These are phyloP conservation scores for Pygoscelis adeliae DNA, from an alignment of 2,113 vertebrate species.

Conservation along the genomic window DNA sequence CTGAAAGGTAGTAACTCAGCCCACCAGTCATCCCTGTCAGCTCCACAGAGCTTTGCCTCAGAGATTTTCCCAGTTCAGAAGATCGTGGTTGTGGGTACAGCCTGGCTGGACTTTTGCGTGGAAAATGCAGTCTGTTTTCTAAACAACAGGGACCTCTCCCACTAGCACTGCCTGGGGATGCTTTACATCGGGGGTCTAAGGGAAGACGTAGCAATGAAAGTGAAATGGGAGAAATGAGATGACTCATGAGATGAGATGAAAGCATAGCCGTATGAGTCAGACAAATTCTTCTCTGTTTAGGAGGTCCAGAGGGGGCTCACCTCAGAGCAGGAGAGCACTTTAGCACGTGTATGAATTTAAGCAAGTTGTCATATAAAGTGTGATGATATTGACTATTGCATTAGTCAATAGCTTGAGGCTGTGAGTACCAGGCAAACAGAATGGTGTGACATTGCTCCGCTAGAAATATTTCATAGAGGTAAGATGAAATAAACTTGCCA, in stretches of 20 bases:
- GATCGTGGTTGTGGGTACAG: neutral
- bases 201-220: neutral
- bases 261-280: fast-evolving
- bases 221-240: neutral
- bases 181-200: neutral
- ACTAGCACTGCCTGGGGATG: neutral
- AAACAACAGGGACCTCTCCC: neutral
- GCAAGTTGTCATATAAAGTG: neutral
- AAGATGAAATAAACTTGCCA: neutral
- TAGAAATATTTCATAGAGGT: neutral
- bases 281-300: neutral
- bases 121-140: neutral
- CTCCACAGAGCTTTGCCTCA: neutral
- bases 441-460: neutral
- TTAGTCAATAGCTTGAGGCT: neutral
- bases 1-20: neutral
- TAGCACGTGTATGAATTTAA: neutral
- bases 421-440: neutral
- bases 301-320: neutral
- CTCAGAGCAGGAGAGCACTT: neutral
- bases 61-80: neutral
- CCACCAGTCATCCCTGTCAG: neutral
- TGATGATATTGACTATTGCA: neutral
- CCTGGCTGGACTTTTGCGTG: neutral
- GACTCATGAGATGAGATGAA: neutral